phyloP scores from a whole-genome alignment of 2,113 vertebrate species.

The Vulpes lagopus region DNA sequence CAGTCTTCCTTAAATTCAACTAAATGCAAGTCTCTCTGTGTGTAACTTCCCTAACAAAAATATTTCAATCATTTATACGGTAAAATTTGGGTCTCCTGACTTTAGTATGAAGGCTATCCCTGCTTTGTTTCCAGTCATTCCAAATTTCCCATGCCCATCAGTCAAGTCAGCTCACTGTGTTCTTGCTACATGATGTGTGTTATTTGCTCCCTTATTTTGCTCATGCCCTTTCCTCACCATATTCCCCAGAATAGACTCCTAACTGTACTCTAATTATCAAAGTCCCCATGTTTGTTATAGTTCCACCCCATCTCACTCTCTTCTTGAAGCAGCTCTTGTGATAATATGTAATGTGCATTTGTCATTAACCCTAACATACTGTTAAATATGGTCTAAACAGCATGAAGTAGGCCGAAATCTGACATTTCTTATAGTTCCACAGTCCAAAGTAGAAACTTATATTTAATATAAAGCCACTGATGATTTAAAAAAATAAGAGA shows the following conservation, averaged over 20 bases:
- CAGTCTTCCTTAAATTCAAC: neutral
- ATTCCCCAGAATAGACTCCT: neutral
- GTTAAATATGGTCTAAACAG: neutral
- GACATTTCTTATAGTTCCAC: neutral
- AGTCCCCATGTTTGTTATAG: neutral
- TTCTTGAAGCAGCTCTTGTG: neutral
- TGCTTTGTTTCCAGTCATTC: neutral
- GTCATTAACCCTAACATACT: neutral
- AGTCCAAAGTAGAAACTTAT: neutral
- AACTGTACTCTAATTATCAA: neutral
- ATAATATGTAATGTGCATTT: neutral
- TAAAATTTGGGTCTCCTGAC: neutral
- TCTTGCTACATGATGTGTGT: accelerated
- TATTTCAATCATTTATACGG: neutral
- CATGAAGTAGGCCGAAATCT: neutral
- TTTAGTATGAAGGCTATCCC: neutral
- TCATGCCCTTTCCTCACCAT: neutral
- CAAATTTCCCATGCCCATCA: neutral
- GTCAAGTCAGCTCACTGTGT: too few relatives aligned
- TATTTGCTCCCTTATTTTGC: neutral
- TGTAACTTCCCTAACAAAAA: neutral
- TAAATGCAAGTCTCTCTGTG: neutral
- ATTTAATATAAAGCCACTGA: neutral
- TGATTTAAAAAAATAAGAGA: neutral
- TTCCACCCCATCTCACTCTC: neutral